Conservation (phyloP, 2,888 invertebrate species). For the Mesodorylaimus sp. region DNA sequence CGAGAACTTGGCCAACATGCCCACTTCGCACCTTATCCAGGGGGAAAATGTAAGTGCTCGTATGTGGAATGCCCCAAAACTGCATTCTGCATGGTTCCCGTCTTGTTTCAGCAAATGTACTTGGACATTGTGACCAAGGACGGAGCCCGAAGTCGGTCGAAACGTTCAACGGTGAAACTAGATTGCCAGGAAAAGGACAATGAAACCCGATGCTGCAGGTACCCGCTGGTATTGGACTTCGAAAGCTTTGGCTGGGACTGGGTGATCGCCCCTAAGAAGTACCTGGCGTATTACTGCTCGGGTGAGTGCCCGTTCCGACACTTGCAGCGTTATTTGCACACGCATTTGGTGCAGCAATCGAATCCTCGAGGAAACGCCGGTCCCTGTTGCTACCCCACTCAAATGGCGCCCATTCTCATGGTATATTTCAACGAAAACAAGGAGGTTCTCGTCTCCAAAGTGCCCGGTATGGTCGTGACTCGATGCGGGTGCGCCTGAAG, state of each 20-base stretch:
- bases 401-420: conserved; percentile 60
- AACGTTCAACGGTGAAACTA: conserved; percentile 18
- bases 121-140: conserved; percentile 16
- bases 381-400: conserved; percentile 78
- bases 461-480: conserved; percentile 85
- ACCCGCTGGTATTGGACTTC: conserved; percentile 79
- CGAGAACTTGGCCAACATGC: conserved; percentile 7
- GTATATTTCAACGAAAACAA: conserved; percentile 69
- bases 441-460: conserved; percentile 34
- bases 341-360: conserved; percentile 64
- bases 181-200: conserved; percentile 20
- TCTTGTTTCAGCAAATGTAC: conserved; percentile 16
- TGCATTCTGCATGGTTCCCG: neutral
- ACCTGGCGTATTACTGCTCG: conserved; percentile 85
- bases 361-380: conserved; percentile 38
- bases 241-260: conserved; percentile 91
- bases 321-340: conserved; percentile 65
- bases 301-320: conserved; percentile 80
- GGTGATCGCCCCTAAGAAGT: conserved; percentile 83
- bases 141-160: conserved; percentile 13
- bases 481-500: conserved; percentile 65
- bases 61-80: too few species aligned
- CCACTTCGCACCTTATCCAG: neutral
- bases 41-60: conserved; percentile 7
- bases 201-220: conserved; percentile 56